phyloP scores from a whole-genome alignment of 1,140 invertebrate species.

The Aphis gossypii region DNA sequence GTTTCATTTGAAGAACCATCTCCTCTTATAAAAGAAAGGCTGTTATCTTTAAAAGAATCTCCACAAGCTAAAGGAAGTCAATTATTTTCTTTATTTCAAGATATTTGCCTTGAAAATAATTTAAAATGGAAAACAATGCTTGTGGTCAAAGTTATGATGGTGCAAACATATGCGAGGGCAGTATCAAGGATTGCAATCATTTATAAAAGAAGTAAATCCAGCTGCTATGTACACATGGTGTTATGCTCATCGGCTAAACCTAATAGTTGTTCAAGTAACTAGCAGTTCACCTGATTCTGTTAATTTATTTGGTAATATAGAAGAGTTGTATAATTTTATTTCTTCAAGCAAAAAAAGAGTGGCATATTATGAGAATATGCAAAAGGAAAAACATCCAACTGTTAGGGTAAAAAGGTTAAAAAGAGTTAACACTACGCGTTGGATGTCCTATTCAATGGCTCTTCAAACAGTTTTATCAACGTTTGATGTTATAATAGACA shows the following conservation, averaged over 20 bases:
- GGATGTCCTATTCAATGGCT: neutral
- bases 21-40: neutral
- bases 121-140: neutral
- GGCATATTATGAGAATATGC: neutral
- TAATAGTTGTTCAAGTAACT: neutral
- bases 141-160: conserved; percentile 1
- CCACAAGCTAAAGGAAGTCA: neutral
- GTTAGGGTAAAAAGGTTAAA: neutral
- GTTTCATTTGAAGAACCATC: neutral
- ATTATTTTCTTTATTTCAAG: neutral
- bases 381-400: neutral
- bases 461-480: neutral
- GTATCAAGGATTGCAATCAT: neutral
- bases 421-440: neutral
- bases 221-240: neutral
- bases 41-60: neutral
- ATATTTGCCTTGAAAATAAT: conserved; percentile 10
- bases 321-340: neutral
- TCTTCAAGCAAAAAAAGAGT: neutral
- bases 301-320: neutral
- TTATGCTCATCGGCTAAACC: neutral
- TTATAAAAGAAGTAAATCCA: neutral
- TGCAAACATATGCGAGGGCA: neutral
- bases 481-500: neutral
- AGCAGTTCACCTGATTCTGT: neutral